A percentile compares a stretch with the other conserved stretches of the same genome.
Conservation (phyloP, 2,113 vertebrate genomes). For the Zapus hudsonius region DNA sequence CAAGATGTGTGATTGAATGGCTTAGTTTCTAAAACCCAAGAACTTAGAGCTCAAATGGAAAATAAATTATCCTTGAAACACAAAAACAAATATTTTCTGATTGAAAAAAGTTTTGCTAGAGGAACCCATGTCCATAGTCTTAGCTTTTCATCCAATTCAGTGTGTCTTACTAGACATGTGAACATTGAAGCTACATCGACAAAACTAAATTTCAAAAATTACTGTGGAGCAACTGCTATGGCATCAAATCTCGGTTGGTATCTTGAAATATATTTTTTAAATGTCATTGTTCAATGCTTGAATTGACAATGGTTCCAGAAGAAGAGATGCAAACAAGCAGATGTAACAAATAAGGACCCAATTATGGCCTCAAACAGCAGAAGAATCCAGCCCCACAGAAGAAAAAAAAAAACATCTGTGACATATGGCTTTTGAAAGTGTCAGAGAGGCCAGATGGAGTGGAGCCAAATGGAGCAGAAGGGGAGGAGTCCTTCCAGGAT, state of each 20-base stretch:
- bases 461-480: neutral
- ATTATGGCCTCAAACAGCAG: neutral
- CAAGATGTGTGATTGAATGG: neutral
- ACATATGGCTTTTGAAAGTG: neutral
- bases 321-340: neutral
- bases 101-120: neutral
- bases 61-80: conserved; percentile 31
- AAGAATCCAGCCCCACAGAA: neutral
- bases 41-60: conserved; percentile 34
- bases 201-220: neutral
- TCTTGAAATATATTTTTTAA: neutral
- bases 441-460: neutral
- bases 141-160: neutral
- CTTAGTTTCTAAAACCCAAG: conserved; percentile 38
- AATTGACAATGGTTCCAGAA: neutral
- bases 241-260: neutral
- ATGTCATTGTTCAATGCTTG: neutral
- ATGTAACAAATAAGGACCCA: neutral
- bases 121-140: neutral
- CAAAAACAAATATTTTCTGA: conserved; percentile 33
- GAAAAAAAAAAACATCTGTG: neutral
- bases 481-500: neutral
- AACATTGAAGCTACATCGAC: neutral
- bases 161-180: neutral
- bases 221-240: neutral